Evolutionary conservation across 2,888 invertebrate genomes (phyloP), one percentile per base, ranked within the genome.

Genomic region (Miltochrista miniata): DNA sequence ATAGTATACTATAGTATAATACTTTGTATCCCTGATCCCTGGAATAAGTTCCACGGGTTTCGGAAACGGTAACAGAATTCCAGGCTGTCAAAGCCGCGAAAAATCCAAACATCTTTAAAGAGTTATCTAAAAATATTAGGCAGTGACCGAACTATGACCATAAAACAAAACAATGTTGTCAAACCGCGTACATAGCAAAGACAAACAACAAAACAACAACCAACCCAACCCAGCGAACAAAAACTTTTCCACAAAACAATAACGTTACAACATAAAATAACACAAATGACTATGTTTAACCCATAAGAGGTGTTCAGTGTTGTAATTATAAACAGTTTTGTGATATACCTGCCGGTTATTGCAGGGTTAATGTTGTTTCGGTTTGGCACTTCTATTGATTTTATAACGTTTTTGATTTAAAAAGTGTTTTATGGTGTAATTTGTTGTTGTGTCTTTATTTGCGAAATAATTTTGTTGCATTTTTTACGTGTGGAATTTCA

Each of bases 311-410:
- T 64, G 68, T 64, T 59, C 68, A 54, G 67, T 57, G 58, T 51
- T 37, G 50, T 58, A 68, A 81, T 81, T 83, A 83, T 81, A 81
- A 81, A 79, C 43, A 78, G 73, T 73, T 83, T 83, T 80, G 79
- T 81, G 73, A 70, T 68, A 65, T 81, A 80, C 74, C 60, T 45
- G 51, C 45, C 53, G 45, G 42, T 51, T 56, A 59, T 63, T 48
- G 54, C 44, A 43, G 38, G 34, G 39, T 51, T 40, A n/a, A 45
- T 46, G 56, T 65, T 61, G 59, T 64, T 65, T 64, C 38, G 11
- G 64, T 61, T 40, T 46, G 33, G n/a, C 39, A 41, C 54, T 31
- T 61, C 59, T 61, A 64, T 64, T 59, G 61, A 61, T 59, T 59
- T 48, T 49, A 12, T 61, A 49, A 61, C 56, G 54, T 64, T 52